Percentiles rank a stretch among this genome's conserved stretches.
These are phyloP conservation scores for Lasioglossum morio DNA, from an alignment of 2,888 invertebrate genomes.

Conservation along the genomic window DNA sequence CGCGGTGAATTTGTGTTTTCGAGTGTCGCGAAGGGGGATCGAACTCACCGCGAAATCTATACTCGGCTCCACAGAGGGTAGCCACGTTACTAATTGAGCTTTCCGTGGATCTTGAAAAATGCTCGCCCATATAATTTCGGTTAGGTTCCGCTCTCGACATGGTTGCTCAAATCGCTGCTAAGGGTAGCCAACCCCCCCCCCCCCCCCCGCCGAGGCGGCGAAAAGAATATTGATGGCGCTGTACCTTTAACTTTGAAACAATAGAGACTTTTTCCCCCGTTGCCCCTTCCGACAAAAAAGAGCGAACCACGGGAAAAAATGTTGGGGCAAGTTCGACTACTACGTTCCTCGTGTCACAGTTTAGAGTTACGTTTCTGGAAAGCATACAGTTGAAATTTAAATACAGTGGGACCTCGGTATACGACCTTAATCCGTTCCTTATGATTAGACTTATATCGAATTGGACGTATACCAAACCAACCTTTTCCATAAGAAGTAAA, in stretches of 20 bases:
- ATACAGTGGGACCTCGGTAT: no score
- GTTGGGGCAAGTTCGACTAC: neutral
- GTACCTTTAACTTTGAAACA: neutral
- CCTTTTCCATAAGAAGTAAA: no score
- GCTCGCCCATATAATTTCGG: slow-evolving; percentile 8
- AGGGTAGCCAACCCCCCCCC: neutral
- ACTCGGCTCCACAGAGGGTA: neutral
- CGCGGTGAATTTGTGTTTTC: slow-evolving; percentile 37
- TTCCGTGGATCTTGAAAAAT: slow-evolving; percentile 29
- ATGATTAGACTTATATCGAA: no score
- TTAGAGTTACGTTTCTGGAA: neutral
- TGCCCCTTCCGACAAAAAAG: neutral
- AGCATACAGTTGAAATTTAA: neutral
- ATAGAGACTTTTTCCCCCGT: neutral
- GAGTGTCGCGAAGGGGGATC: neutral
- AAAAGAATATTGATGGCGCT: slow-evolving; percentile 6
- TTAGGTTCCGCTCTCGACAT: neutral
- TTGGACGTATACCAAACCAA: no score
- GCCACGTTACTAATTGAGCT: slow-evolving; percentile 38
- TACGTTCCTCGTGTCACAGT: neutral
- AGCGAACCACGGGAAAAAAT: neutral
- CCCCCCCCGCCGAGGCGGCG: neutral
- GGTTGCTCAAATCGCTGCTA: neutral
- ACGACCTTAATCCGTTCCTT: no score
- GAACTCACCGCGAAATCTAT: neutral